Conservation (phyloP, 2,797 vertebrate genomes). For the Karalla daura region DNA sequence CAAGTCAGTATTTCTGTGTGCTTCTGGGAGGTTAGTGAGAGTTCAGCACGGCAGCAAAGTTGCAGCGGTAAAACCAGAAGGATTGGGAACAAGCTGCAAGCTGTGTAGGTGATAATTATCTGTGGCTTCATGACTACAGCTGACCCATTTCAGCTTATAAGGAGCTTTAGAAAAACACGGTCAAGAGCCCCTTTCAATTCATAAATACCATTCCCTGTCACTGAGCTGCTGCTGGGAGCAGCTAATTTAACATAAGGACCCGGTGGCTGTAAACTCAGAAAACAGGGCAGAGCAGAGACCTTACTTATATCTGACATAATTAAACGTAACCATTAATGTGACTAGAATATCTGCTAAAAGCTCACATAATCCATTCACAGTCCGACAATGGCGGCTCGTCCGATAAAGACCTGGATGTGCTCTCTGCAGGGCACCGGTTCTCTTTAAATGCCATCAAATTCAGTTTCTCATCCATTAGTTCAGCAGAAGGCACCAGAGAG, state of each 20-base stretch:
- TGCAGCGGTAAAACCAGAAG: too few relatives aligned
- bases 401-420: background rate
- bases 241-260: too few relatives aligned
- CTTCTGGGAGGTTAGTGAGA: background rate
- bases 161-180: background rate
- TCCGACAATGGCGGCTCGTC: background rate
- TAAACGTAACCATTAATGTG: slow-evolving; percentile 9
- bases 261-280: background rate
- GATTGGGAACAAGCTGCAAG: too few relatives aligned
- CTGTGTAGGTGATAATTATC: background rate
- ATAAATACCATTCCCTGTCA: too few relatives aligned
- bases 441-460: slow-evolving; percentile 2
- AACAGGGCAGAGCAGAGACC: background rate
- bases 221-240: too few relatives aligned
- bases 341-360: slow-evolving; percentile 43
- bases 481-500: background rate
- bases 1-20: background rate
- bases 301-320: background rate
- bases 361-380: slow-evolving; percentile 34
- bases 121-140: background rate
- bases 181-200: background rate
- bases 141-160: too few relatives aligned
- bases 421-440: background rate
- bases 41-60: too few relatives aligned
- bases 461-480: slow-evolving; percentile 29